A percentile compares a stretch with the other conserved stretches of the same genome.
Evolutionary conservation across 2,113 vertebrate species (phyloP).

Genomic region (Rhea pennata): DNA sequence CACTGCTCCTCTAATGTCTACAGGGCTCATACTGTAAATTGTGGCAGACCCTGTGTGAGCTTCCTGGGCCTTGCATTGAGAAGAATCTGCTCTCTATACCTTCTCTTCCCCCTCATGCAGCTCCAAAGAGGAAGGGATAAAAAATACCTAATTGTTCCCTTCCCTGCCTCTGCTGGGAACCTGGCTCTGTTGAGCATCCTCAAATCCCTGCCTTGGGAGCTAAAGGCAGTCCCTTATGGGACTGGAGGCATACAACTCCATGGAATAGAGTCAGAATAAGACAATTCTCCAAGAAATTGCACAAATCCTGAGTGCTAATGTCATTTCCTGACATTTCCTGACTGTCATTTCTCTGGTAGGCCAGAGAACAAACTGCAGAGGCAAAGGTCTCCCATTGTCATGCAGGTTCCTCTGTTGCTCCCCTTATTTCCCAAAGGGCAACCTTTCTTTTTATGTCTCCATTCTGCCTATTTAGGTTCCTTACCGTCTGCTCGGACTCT

Average conservation of each 20-base stretch:
- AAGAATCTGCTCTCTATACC: not conserved
- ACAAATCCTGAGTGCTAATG: not conserved
- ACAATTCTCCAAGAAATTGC: not conserved
- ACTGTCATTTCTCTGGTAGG: not conserved
- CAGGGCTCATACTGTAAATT: not conserved
- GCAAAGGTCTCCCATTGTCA: not conserved
- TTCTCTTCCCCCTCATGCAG: not conserved
- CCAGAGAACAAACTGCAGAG: not conserved
- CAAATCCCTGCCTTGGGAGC: not conserved
- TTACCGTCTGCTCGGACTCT: conserved; percentile 73
- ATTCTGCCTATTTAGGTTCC: conserved; percentile 22
- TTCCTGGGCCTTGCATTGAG: not conserved
- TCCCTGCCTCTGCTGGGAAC: not conserved
- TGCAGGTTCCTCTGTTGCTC: not conserved
- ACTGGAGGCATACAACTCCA: not conserved
- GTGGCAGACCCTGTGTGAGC: not conserved
- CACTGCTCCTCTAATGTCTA: not conserved
- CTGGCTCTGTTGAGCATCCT: not conserved
- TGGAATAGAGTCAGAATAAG: not conserved
- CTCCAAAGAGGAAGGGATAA: not conserved
- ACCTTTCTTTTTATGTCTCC: not conserved
- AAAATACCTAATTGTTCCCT: not conserved
- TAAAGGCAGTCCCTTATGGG: not conserved
- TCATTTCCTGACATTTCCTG: too few relatives aligned
- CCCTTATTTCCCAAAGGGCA: not conserved